Base-by-base conservation (phyloP, 2,888 invertebrate species). In the Actias luna region DNA sequence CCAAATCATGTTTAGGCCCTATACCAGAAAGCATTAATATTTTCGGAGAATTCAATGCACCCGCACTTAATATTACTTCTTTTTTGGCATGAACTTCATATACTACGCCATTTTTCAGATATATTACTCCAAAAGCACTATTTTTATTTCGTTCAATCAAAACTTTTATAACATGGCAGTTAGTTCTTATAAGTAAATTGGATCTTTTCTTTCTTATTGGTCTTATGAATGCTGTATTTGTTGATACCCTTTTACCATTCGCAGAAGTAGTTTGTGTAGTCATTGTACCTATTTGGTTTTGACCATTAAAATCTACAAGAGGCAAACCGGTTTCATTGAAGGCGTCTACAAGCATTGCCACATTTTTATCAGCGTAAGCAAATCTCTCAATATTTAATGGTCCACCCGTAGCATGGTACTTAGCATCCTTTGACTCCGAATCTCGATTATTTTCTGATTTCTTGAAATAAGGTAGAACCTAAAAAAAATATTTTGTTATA, bases 401-500 rank as follows among this genome's bases (percentile, higher is more conserved):
- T 0, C 95, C 96, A 3, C 89, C 87, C 10, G 81, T 82, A 0
- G 93, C 93, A 68, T 96, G 96, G 70, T 93, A 94, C 27, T 83
- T 72, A 0, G 83, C 83, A 73, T 94, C 88, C 52, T 90, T 79
- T 5, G 82, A 79, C 71, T 92, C 93, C 12, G 81, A 65, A 68
- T 95, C 91, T 67, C 87, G 83, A 75, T 94, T 95, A 59, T 93
- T 89, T 85, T 95, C 95, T 0, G 94, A 94, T 83, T 94, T 95
- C 55, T 88, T 94, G 72, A 95, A 96, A 78, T 96, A 96, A 0
- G 95, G 95, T 14, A 96, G 85, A 0, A 95, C 87, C 91, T 91
- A 75, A 60, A 84, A 58, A 2, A 18, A 55, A 55, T 31, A 39
- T n/a, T 33, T 39, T 60, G n/a, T 58, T 8, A 4, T 62, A 61